phyloP scores from a whole-genome alignment of 2,888 invertebrate genomes.

The Agonopterix alstromeriana region DNA sequence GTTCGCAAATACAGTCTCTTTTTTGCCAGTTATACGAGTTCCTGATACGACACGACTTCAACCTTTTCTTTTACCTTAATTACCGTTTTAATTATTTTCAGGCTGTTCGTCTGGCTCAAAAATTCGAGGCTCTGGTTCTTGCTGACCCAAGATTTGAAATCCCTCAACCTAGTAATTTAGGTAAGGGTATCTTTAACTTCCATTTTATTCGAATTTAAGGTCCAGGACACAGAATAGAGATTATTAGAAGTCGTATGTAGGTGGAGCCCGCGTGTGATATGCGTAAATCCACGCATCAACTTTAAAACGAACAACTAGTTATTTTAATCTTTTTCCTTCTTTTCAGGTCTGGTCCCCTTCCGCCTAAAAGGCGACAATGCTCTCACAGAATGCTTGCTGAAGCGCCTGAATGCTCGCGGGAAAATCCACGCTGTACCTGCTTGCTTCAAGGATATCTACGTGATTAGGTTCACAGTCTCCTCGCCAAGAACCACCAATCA shows the following conservation, averaged over 20 bases:
- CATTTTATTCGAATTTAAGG: too few species aligned
- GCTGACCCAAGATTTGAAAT: constrained; percentile 93
- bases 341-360: constrained; percentile 91
- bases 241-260: too few species aligned
- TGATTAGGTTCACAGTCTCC: constrained; percentile 96
- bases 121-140: constrained; percentile 90
- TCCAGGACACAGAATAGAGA: too few species aligned
- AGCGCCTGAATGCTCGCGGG: constrained; percentile 90
- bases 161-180: constrained; percentile 89
- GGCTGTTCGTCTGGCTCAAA: constrained; percentile 93
- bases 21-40: too few species aligned
- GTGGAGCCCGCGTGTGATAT: too few species aligned
- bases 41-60: too few species aligned
- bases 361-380: constrained; percentile 90
- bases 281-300: too few species aligned
- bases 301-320: too few species aligned
- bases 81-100: constrained; percentile 41
- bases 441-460: constrained; percentile 91
- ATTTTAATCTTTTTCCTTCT: background rate
- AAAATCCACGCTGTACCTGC: constrained; percentile 96
- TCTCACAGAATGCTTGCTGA: constrained; percentile 91
- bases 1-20: too few species aligned
- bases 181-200: constrained; percentile 28
- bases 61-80: background rate
- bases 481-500: constrained; percentile 89